A percentile compares a stretch with the other conserved stretches of the same genome.
phyloP scores from a whole-genome alignment of 1,140 invertebrate genomes.

The Acyrthosiphon pisum region DNA sequence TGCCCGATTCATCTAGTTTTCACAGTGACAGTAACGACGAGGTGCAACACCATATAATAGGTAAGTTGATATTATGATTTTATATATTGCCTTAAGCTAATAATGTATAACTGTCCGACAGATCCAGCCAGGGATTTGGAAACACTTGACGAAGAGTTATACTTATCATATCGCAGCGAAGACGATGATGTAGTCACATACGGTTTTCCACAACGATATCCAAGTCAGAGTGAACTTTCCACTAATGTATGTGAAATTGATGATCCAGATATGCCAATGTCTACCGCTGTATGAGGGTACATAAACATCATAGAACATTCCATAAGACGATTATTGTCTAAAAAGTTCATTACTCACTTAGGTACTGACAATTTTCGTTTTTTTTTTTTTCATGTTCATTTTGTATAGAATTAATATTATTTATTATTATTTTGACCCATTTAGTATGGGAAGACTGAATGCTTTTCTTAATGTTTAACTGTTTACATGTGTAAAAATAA shows the following conservation, averaged over 20 bases:
- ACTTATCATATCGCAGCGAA: slow-evolving; percentile 79
- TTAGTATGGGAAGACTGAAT: slow-evolving; percentile 45
- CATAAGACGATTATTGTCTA: neutral
- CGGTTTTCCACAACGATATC: slow-evolving; percentile 69
- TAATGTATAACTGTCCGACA: slow-evolving; percentile 59
- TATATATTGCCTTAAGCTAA: neutral
- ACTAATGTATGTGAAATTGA: slow-evolving; percentile 91
- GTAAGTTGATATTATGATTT: slow-evolving; percentile 9
- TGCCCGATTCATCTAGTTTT: slow-evolving; percentile 86
- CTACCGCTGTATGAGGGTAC: slow-evolving; percentile 43
- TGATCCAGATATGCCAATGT: slow-evolving; percentile 73
- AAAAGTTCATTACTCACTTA: neutral
- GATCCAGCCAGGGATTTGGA: slow-evolving; percentile 72
- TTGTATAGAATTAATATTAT: slow-evolving; percentile 37
- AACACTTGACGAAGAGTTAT: slow-evolving; percentile 77
- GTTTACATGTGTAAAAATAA: slow-evolving; percentile 30
- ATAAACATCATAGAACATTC: slow-evolving; percentile 34
- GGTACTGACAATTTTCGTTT: neutral
- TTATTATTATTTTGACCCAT: slow-evolving; percentile 37
- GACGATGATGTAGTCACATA: slow-evolving; percentile 74
- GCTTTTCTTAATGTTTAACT: slow-evolving; percentile 33
- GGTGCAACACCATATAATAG: slow-evolving; percentile 63
- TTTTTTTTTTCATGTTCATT: neutral
- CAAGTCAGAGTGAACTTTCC: slow-evolving; percentile 82
- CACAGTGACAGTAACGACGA: slow-evolving; percentile 89